Evolutionary conservation across 2,888 invertebrate genomes (phyloP).

Genomic region (Platycheirus rosarum): DNA sequence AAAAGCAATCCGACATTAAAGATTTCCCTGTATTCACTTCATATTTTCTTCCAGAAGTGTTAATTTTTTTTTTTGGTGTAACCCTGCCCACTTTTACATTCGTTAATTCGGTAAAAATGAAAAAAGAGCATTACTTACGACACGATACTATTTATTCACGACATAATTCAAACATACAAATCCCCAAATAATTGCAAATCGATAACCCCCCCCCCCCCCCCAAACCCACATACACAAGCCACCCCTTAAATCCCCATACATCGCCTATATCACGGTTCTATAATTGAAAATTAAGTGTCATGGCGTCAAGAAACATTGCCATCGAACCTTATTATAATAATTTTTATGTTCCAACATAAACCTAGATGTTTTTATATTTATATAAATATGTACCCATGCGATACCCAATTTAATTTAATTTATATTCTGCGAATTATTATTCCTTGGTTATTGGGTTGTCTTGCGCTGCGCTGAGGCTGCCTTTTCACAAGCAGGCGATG

Average conservation of each 20-base stretch:
- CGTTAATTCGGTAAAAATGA: no score
- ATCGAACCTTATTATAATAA: slow-evolving; percentile 42
- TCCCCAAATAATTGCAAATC: slow-evolving; percentile 15
- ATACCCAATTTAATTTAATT: slow-evolving; percentile 66
- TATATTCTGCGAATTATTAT: slow-evolving; percentile 67
- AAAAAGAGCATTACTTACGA: no score
- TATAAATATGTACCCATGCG: slow-evolving; percentile 17
- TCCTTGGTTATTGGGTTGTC: slow-evolving; percentile 52
- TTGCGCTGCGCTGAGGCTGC: slow-evolving; percentile 3
- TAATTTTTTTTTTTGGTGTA: no score
- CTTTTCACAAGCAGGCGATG: not conserved
- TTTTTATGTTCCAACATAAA: slow-evolving; percentile 56
- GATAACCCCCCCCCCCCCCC: not conserved
- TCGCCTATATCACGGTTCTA: slow-evolving; percentile 28
- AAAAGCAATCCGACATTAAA: no score
- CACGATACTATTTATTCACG: not conserved
- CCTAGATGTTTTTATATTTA: slow-evolving; percentile 6
- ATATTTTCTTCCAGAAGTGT: no score
- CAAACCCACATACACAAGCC: slow-evolving; percentile 2
- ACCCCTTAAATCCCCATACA: slow-evolving; percentile 30
- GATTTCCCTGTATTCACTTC: no score
- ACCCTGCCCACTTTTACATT: no score
- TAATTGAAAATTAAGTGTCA: slow-evolving; percentile 59
- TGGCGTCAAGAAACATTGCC: slow-evolving; percentile 26
- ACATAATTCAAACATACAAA: slow-evolving; percentile 11